Evolutionary conservation across 2,888 invertebrate genomes (phyloP).

Genomic region (Muschampia plurimacula): DNA sequence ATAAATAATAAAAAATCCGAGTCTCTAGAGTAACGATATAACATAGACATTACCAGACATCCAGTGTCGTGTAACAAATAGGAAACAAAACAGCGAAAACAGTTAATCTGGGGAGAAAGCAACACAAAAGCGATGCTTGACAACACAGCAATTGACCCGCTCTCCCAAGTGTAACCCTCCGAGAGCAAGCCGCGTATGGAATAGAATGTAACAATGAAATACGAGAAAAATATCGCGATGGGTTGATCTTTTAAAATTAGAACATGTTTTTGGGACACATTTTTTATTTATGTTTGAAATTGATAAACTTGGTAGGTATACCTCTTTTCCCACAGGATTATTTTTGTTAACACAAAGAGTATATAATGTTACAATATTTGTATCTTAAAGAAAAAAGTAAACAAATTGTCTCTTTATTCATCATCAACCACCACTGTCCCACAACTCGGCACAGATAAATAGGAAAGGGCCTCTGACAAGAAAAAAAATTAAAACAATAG

Average conservation of each 20-base stretch:
- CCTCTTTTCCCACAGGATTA: no score
- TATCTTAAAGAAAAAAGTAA: no score
- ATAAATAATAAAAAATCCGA: no score
- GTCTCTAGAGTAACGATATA: not conserved
- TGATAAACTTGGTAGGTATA: no score
- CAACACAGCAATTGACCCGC: slow-evolving; percentile 30
- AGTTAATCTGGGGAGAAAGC: slow-evolving; percentile 32
- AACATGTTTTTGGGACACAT: not conserved
- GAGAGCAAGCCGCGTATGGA: slow-evolving; percentile 3
- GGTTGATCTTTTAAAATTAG: not conserved
- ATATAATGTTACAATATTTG: no score
- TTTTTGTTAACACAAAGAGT: no score
- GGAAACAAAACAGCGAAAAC: slow-evolving; percentile 19
- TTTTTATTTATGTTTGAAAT: not conserved
- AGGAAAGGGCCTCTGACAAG: no score
- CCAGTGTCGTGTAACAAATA: slow-evolving; percentile 6
- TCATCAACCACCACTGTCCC: no score
- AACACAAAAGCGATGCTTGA: slow-evolving; percentile 26
- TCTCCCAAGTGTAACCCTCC: slow-evolving; percentile 25
- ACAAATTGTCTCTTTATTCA: no score
- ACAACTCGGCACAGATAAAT: no score
- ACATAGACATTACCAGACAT: not conserved
- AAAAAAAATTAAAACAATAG: no score
- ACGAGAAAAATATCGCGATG: not conserved
- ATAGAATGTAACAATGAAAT: not conserved